Evolutionary conservation across 1,140 invertebrate genomes (phyloP).

Genomic region (Cyphomyrmex costatus): DNA sequence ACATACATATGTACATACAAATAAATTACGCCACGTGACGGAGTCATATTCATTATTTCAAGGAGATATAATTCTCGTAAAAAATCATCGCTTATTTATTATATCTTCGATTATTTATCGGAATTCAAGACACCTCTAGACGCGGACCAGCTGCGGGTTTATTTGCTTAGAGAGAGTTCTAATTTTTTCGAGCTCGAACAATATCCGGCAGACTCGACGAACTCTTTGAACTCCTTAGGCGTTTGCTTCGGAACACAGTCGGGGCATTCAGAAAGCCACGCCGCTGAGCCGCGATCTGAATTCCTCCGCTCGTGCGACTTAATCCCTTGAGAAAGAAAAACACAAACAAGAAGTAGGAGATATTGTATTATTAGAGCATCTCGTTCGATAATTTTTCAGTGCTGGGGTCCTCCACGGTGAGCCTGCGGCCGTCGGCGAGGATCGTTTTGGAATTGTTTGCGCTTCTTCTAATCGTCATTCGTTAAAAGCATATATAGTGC

Average conservation of each 20-base stretch:
- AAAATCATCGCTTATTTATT: not conserved
- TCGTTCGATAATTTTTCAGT: slow-evolving; percentile 72
- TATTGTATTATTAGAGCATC: slow-evolving; percentile 21
- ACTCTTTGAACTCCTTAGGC: not conserved
- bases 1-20: too few relatives aligned
- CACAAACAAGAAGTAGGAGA: not conserved
- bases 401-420: slow-evolving; percentile 74
- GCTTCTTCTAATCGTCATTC: slow-evolving; percentile 76
- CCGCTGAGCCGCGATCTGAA: slow-evolving; percentile 15
- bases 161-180: slow-evolving; percentile 10
- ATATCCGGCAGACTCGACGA: not conserved
- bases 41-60: not conserved
- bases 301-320: not conserved
- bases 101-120: slow-evolving; percentile 3
- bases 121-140: not conserved
- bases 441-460: slow-evolving; percentile 76
- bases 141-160: not conserved
- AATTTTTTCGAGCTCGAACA: slow-evolving; percentile 5
- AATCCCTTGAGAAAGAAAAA: not conserved
- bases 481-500: slow-evolving; percentile 77
- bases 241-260: not conserved
- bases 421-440: slow-evolving; percentile 59
- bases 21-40: too few relatives aligned
- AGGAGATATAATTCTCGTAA: not conserved
- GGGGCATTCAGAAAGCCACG: not conserved